Base-by-base conservation (phyloP, 2,888 invertebrate genomes). In the Orgyia antiqua region DNA sequence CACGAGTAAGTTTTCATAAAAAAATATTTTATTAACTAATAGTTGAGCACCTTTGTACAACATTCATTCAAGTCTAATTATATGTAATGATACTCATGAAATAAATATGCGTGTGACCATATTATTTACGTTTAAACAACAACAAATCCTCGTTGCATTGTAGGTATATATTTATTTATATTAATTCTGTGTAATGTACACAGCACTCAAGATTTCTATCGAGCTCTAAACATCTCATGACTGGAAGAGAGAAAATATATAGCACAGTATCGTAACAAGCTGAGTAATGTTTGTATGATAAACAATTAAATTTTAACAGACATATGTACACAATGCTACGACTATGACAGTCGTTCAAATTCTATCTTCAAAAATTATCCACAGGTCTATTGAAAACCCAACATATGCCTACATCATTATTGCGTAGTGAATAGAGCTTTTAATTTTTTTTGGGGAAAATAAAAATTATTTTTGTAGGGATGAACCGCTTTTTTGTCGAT, bases 21-120 rank as follows among this genome's bases (percentile, higher is more conserved):
- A n/a, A n/a, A n/a, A n/a, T n/a, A n/a, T n/a, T n/a, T n/a, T n/a
- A n/a, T n/a, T n/a, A n/a, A n/a, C n/a, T n/a, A n/a, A n/a, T n/a
- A n/a, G n/a, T n/a, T n/a, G n/a, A n/a, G n/a, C n/a, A n/a, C n/a
- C n/a, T n/a, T n/a, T n/a, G n/a, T n/a, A n/a, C n/a, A n/a, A n/a
- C n/a, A n/a, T n/a, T n/a, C n/a, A 47, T 44, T 47, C 45, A 47
- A 57, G 55, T 65, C 74, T 73, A 76, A 78, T 80, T 79, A 80
- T 72, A 72, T 63, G 70, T 68, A 66, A 76, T 70, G 70, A 73
- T 73, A 65, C 60, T 65, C 72, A 71, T 69, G 69, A 73, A 75
- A 75, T 68, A 65, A 48, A n/a, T n/a, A n/a, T n/a, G n/a, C n/a
- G n/a, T 39, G 24, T 50, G 58, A 57, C 50, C 50, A 53, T 52